phyloP scores from a whole-genome alignment of 2,888 invertebrate species.

The Galerucella calmariensis region DNA sequence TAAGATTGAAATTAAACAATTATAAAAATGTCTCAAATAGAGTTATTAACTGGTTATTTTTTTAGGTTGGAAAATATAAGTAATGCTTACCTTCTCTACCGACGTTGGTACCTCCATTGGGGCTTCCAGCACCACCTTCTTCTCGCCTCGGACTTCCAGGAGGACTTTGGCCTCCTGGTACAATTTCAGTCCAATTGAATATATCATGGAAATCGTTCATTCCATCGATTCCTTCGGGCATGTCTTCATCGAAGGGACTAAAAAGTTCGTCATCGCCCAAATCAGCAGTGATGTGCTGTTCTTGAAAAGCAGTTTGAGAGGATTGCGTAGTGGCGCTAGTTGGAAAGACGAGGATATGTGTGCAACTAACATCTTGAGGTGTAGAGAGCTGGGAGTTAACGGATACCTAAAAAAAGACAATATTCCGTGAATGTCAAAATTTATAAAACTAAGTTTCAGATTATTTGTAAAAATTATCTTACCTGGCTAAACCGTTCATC shows the following conservation, averaged over 20 bases:
- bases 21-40: not conserved
- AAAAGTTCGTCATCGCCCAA: conserved; percentile 76
- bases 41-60: no score
- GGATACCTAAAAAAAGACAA: conserved; percentile 66
- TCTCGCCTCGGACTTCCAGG: conserved; percentile 54
- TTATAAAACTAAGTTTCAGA: not conserved
- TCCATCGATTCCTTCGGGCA: conserved; percentile 69
- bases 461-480: not conserved
- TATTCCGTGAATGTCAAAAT: not conserved
- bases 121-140: conserved; percentile 65
- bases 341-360: conserved; percentile 98
- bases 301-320: conserved; percentile 76
- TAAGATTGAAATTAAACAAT: not conserved
- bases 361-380: conserved; percentile 95
- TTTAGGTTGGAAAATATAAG: not conserved
- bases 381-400: conserved; percentile 93
- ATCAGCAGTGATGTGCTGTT: conserved; percentile 75
- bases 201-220: conserved; percentile 82
- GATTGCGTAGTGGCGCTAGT: conserved; percentile 94
- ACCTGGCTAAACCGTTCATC: conserved; percentile 84
- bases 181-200: conserved; percentile 75
- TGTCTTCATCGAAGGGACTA: conserved; percentile 66
- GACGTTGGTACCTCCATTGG: conserved; percentile 64
- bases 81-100: conserved; percentile 57
- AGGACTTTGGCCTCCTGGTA: conserved; percentile 70